Evolutionary conservation across 1,140 invertebrate species (phyloP), one percentile per base, ranked within the genome.

Genomic region (Nebria ingens): DNA sequence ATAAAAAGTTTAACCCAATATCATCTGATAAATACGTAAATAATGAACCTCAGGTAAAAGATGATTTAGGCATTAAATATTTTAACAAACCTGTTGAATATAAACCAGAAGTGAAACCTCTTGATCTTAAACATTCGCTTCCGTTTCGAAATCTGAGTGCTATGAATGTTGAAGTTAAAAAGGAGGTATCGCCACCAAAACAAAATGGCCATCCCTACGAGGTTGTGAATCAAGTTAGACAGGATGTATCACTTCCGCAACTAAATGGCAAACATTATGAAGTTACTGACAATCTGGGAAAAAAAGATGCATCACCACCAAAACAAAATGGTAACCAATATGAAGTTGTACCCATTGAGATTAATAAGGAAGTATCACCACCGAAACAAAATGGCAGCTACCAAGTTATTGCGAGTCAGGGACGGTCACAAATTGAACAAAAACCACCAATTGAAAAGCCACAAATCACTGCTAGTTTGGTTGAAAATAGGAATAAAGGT

Each of bases 111-210:
- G 40, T 45, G 4, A 45, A 9, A 45, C 6, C 15, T 11, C 9
- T 9, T 55, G 54, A 51, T 22, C 52, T 59, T 38, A 29, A 57
- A 19, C 55, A 55, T 11, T 49, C 59, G 17, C 29, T 64, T 40
- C 61, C 63, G 34, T 65, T 66, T 52, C 60, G 62, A 57, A 63
- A 64, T 53, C 55, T 67, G 53, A 54, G 61, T 42, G 29, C 51
- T 40, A 61, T 45, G 3, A 34, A n/a, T n/a, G 17, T 12, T 17
- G 17, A 17, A 12, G 3, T 17, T 45, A 9, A 9, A 4, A 9
- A 45, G 15, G 40, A 45, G 4, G 6, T 4, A 11, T 45, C 40
- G 4, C 40, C 40, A 4, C 40, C 40, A 11, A 45, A 45, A 45
- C 40, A 45, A 17, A 45, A 45, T 17, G 40, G 40, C 15, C 6